These are phyloP conservation scores for Sebastiscus tertius DNA, from an alignment of 2,797 vertebrate species.

Conservation along the genomic window DNA sequence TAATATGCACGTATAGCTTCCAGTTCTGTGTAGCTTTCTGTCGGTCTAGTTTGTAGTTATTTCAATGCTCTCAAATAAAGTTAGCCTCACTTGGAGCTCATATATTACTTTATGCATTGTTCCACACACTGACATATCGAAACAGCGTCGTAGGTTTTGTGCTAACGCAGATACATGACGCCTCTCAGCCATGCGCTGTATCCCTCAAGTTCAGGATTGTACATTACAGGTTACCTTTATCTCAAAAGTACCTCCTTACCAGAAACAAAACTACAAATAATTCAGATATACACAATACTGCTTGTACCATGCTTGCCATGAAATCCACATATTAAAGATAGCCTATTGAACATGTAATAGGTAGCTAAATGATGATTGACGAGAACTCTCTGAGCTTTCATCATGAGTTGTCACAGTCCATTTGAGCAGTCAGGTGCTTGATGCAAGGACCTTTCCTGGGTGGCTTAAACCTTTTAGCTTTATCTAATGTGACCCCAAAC, in stretches of 20 bases:
- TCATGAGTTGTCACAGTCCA: constrained; percentile 82
- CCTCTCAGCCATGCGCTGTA: constrained; percentile 60
- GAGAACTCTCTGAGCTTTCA: constrained; percentile 85
- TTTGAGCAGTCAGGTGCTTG: constrained; percentile 84
- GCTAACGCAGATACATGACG: constrained; percentile 77
- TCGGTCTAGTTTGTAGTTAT: constrained; percentile 68
- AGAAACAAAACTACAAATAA: constrained; percentile 80
- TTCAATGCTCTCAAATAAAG: constrained; percentile 70
- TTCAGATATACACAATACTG: constrained; percentile 83
- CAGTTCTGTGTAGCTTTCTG: constrained; percentile 71
- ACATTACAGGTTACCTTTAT: constrained; percentile 80
- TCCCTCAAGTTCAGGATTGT: constrained; percentile 79
- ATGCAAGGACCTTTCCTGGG: constrained; percentile 87
- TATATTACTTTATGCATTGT: constrained; percentile 76
- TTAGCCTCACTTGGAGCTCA: constrained; percentile 64
- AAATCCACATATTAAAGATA: constrained; percentile 80
- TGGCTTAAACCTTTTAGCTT: constrained; percentile 83
- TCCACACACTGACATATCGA: constrained; percentile 70
- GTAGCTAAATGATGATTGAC: constrained; percentile 92
- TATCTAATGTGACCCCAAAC: constrained; percentile 84
- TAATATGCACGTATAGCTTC: constrained; percentile 50
- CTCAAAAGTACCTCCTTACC: constrained; percentile 78
- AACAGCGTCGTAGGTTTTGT: constrained; percentile 79
- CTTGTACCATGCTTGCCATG: constrained; percentile 83
- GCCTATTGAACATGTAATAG: constrained; percentile 82